These are phyloP conservation scores for Zaprionus ornatus DNA, from an alignment of 1,140 invertebrate species.

Conservation along the genomic window DNA sequence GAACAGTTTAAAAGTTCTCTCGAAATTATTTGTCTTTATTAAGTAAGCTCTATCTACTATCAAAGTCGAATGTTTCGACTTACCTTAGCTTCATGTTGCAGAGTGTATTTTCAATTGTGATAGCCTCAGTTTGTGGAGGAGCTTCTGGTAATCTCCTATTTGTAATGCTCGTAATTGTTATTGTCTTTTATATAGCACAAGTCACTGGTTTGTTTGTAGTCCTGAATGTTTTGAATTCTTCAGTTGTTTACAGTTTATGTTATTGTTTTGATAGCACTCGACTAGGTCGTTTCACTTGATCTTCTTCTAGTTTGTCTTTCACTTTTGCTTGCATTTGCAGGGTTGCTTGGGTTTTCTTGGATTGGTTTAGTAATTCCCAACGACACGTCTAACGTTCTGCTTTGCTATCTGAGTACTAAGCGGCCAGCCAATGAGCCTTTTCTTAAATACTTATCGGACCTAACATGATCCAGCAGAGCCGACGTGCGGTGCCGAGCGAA, in stretches of 20 bases:
- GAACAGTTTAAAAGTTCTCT: not conserved
- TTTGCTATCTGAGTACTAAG: slow-evolving; percentile 66
- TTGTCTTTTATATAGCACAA: slow-evolving; percentile 25
- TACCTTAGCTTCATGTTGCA: slow-evolving; percentile 71
- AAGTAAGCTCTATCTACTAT: slow-evolving; percentile 8
- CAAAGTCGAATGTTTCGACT: slow-evolving; percentile 13
- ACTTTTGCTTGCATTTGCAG: slow-evolving; percentile 17
- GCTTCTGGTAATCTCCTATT: slow-evolving; percentile 8
- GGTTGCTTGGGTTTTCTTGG: not conserved
- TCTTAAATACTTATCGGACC: slow-evolving; percentile 63
- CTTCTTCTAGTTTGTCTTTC: slow-evolving; percentile 23
- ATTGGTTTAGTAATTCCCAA: not conserved
- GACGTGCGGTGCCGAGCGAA: not conserved
- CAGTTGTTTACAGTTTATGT: slow-evolving; percentile 61
- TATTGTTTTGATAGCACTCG: slow-evolving; percentile 68
- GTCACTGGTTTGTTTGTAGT: slow-evolving; percentile 40
- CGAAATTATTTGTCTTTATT: slow-evolving; percentile 3
- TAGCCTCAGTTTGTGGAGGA: slow-evolving; percentile 28
- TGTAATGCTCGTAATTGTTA: slow-evolving; percentile 15
- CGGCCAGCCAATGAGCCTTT: slow-evolving; percentile 37
- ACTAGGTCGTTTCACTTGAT: slow-evolving; percentile 33
- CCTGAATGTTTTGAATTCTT: slow-evolving; percentile 61
- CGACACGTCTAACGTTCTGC: slow-evolving; percentile 67
- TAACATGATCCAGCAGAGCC: not conserved
- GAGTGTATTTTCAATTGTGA: slow-evolving; percentile 65